Percentiles rank a stretch among this genome's conserved stretches.
Evolutionary conservation across 2,888 invertebrate genomes (phyloP).

Genomic region (Cybosia mesomella): DNA sequence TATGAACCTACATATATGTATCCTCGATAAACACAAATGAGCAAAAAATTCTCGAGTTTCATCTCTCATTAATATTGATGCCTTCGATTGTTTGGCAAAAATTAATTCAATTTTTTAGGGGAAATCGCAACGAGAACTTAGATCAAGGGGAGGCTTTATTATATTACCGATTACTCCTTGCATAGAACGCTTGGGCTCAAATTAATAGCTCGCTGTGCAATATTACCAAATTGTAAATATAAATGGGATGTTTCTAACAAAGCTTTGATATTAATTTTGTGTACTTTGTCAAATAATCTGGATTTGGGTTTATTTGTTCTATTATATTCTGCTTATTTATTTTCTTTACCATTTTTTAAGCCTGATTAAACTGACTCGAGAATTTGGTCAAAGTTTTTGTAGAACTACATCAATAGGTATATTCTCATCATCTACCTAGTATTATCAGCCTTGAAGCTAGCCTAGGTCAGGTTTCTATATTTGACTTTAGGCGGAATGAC

Average conservation of each 20-base stretch:
- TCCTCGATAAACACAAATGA: slow-evolving; percentile 48
- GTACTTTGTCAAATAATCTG: slow-evolving; percentile 33
- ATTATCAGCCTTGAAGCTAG: too few relatives aligned
- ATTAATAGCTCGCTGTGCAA: slow-evolving; percentile 74
- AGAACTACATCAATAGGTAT: too few relatives aligned
- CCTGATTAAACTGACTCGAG: neutral
- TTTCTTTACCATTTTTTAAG: neutral
- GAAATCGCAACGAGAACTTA: slow-evolving; percentile 64
- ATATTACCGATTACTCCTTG: slow-evolving; percentile 80
- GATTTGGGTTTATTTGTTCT: slow-evolving; percentile 14
- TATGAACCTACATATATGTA: neutral
- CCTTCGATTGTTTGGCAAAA: slow-evolving; percentile 76
- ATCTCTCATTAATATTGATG: slow-evolving; percentile 71
- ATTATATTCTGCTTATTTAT: slow-evolving; percentile 3
- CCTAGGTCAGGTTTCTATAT: too few relatives aligned
- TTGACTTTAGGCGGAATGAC: too few relatives aligned
- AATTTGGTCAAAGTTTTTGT: too few relatives aligned
- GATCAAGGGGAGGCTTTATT: slow-evolving; percentile 71
- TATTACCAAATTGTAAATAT: slow-evolving; percentile 71
- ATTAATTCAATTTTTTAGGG: slow-evolving; percentile 80
- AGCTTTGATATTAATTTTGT: slow-evolving; percentile 55
- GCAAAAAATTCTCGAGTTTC: slow-evolving; percentile 54
- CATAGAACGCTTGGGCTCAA: slow-evolving; percentile 64
- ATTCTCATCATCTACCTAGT: neutral
- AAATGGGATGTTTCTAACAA: slow-evolving; percentile 55